These are phyloP conservation scores for Holothuria glaberrima DNA, from an alignment of 35 echinoderm and acorn worm genomes.

Conservation along the genomic window DNA sequence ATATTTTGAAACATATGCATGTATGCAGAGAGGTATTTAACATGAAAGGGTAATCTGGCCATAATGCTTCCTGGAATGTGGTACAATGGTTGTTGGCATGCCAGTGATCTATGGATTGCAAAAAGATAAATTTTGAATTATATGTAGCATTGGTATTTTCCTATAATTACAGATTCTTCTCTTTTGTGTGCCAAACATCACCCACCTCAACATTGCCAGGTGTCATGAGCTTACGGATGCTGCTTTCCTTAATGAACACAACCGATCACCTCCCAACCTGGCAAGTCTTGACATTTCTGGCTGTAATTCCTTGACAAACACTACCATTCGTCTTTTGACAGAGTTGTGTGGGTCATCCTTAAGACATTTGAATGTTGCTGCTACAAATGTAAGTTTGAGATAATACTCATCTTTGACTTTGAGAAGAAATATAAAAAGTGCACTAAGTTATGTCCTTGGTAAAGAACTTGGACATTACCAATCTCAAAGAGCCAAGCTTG, in stretches of 20 bases:
- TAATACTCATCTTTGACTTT: no score
- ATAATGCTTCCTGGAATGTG: no score
- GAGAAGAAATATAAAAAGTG: no score
- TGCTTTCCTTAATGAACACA: conserved; percentile 1
- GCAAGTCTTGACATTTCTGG: conserved; percentile 81
- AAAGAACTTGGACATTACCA: no score
- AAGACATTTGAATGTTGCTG: conserved; percentile 82
- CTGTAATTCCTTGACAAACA: conserved; percentile 78
- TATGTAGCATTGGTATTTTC: background rate
- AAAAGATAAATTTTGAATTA: no score
- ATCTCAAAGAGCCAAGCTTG: no score
- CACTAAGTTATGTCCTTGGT: no score
- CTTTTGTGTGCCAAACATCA: conserved; percentile 39
- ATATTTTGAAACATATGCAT: no score
- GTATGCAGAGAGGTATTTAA: no score
- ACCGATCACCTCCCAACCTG: background rate
- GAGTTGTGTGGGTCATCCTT: conserved; percentile 86
- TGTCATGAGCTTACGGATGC: conserved; percentile 11
- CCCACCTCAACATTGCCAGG: conserved; percentile 29
- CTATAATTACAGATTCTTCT: conserved; percentile 4
- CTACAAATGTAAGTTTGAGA: conserved; percentile 67
- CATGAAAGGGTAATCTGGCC: no score
- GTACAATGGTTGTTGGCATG: no score
- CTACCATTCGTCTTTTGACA: conserved; percentile 78
- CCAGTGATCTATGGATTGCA: no score